phyloP scores from a whole-genome alignment of 1,140 invertebrate genomes.

The Penaeus japonicus region DNA sequence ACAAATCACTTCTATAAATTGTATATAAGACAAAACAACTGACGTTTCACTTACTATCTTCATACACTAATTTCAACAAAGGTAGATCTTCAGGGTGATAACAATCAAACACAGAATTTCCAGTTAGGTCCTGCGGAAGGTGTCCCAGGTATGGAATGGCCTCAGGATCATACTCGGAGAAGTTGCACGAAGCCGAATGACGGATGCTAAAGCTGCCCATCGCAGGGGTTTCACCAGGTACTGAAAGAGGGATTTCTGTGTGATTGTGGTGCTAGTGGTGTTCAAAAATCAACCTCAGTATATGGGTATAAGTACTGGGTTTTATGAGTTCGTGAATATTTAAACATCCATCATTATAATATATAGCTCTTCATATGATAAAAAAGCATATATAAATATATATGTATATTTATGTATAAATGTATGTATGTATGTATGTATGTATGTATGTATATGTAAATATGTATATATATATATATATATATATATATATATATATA shows the following conservation, averaged over 20 bases:
- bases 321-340: too few species aligned
- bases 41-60: constrained; percentile 72
- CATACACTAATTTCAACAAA: constrained; percentile 82
- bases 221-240: constrained; percentile 61
- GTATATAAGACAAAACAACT: background rate
- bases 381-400: too few species aligned
- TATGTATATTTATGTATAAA: too few species aligned
- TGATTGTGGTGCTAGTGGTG: background rate
- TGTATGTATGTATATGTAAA: too few species aligned
- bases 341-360: too few species aligned
- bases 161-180: constrained; percentile 80
- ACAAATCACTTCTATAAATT: too few species aligned
- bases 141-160: constrained; percentile 85
- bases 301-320: too few species aligned
- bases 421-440: too few species aligned
- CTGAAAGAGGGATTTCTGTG: background rate
- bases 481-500: too few species aligned
- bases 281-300: too few species aligned
- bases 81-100: constrained; percentile 87
- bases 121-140: constrained; percentile 86
- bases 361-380: too few species aligned
- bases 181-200: constrained; percentile 76
- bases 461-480: too few species aligned
- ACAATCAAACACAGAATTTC: constrained; percentile 82
- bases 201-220: constrained; percentile 75